These are phyloP conservation scores for Euplagia quadripunctaria DNA, from an alignment of 2,888 invertebrate genomes.

Conservation along the genomic window DNA sequence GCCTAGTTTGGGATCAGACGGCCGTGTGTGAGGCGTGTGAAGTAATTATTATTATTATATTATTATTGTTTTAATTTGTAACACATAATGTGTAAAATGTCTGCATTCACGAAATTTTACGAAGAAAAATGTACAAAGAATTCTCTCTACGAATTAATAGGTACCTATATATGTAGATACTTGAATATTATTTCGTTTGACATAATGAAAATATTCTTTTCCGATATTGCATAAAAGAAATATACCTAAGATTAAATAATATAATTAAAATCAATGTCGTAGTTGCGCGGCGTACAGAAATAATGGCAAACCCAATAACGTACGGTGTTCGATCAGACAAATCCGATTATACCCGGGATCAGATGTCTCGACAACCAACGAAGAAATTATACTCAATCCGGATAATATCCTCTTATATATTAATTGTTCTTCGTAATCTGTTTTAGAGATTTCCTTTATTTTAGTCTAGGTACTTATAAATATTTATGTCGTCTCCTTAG, in stretches of 20 bases:
- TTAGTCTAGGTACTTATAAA: not conserved
- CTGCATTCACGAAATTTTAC: no score
- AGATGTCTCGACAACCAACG: slow-evolving; percentile 75
- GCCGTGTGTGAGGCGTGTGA: no score
- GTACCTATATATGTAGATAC: no score
- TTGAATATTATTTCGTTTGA: no score
- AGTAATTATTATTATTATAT: no score
- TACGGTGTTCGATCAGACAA: slow-evolving; percentile 80
- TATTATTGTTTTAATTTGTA: no score
- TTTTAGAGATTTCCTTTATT: slow-evolving; percentile 40
- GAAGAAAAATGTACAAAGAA: no score
- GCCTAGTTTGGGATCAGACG: no score
- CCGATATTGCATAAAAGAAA: not conserved
- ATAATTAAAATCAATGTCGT: slow-evolving; percentile 84
- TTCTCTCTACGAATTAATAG: no score
- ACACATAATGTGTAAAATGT: no score
- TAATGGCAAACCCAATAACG: slow-evolving; percentile 82
- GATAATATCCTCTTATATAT: slow-evolving; percentile 74
- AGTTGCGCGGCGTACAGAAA: slow-evolving; percentile 71
- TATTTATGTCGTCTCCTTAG: not conserved
- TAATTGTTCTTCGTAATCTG: slow-evolving; percentile 73
- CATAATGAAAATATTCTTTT: no score
- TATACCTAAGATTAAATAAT: slow-evolving; percentile 50
- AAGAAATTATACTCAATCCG: slow-evolving; percentile 75
- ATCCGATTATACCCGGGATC: slow-evolving; percentile 83